Evolutionary conservation across 2,113 vertebrate genomes (phyloP).

Genomic region (Gila orcuttii): DNA sequence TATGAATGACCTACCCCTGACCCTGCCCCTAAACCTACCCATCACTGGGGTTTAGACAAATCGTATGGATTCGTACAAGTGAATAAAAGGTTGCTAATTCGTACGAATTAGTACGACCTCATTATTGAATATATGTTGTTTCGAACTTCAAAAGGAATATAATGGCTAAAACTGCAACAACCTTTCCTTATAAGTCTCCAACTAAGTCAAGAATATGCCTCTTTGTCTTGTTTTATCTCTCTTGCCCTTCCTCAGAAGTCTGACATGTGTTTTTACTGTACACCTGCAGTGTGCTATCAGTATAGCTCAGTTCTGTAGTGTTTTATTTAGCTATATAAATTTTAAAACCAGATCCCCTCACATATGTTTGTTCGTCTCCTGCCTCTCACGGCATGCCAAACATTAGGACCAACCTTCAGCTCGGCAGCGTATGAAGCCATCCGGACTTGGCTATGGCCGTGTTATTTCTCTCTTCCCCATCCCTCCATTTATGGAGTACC

Average conservation of each 20-base stretch:
- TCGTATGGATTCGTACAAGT: too few species aligned
- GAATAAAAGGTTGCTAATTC: too few species aligned
- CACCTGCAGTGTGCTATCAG: conserved; percentile 25
- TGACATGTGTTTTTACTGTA: conserved; percentile 3
- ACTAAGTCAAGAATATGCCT: background rate
- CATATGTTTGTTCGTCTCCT: background rate
- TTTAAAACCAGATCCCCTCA: conserved; percentile 16
- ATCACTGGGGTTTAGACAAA: too few species aligned
- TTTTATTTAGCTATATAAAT: background rate
- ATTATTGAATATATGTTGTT: background rate
- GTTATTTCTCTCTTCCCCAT: background rate
- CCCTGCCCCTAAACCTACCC: too few species aligned
- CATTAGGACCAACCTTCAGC: conserved; percentile 15
- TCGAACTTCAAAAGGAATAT: background rate
- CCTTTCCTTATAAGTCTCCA: background rate
- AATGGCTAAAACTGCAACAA: background rate
- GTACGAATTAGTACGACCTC: too few species aligned
- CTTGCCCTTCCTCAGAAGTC: background rate
- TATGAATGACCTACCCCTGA: too few species aligned
- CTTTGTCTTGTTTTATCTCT: conserved; percentile 3
- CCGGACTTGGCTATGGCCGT: background rate
- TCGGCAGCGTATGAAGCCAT: background rate
- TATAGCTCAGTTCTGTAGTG: background rate
- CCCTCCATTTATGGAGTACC: background rate
- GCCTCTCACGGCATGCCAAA: background rate